These are phyloP conservation scores for Alviniconcha strummeri DNA, from an alignment of 2,888 invertebrate species.

Conservation along the genomic window DNA sequence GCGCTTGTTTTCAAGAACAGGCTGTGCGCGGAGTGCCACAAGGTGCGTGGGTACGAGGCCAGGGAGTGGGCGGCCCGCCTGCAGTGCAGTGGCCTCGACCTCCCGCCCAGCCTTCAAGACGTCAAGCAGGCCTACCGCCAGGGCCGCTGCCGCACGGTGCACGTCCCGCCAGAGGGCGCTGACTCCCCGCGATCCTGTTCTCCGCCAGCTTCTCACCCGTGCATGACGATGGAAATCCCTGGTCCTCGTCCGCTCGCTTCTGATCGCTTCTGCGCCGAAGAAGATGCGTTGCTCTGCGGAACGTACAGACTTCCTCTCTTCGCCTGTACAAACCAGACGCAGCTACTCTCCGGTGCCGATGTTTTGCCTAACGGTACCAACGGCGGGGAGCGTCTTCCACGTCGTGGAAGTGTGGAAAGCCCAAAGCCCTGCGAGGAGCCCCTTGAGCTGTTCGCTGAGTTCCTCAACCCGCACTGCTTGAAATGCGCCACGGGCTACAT, in stretches of 20 bases:
- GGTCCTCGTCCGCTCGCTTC: neutral
- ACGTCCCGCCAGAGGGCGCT: neutral
- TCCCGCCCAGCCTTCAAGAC: neutral
- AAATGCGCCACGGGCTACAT: constrained; percentile 1
- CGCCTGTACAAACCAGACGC: neutral
- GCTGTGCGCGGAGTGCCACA: constrained; percentile 18
- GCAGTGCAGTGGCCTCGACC: neutral
- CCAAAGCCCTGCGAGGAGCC: too few species aligned
- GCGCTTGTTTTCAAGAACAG: constrained; percentile 1
- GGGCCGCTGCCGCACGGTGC: neutral
- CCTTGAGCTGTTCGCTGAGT: too few species aligned
- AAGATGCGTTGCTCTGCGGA: neutral
- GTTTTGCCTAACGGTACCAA: too few species aligned
- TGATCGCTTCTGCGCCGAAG: neutral
- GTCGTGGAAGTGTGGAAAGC: too few species aligned
- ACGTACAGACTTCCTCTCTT: neutral
- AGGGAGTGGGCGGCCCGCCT: neutral
- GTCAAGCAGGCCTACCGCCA: neutral
- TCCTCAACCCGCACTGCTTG: neutral
- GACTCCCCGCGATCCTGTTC: neutral
- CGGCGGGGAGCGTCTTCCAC: too few species aligned
- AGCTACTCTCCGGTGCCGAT: too few species aligned
- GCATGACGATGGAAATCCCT: neutral
- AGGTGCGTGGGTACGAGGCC: neutral
- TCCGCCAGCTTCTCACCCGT: neutral